Evolutionary conservation across 2,113 vertebrate species (phyloP).

Genomic region (Pomatorhinus ruficollis): DNA sequence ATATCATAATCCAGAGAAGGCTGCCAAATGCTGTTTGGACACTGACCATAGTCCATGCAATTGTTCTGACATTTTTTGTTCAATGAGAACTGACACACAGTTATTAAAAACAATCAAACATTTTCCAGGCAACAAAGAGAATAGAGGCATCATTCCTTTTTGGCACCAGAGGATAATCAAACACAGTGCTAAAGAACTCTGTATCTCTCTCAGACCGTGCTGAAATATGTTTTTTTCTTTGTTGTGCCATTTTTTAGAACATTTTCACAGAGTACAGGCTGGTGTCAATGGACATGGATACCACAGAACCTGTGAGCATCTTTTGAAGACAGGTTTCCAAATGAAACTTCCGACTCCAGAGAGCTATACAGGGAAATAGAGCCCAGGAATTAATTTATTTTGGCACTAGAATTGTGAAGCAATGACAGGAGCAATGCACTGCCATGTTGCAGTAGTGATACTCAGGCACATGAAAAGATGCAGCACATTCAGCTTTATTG

Average conservation of each 20-base stretch:
- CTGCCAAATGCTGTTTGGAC: constrained; percentile 20
- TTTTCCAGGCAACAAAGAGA: not conserved
- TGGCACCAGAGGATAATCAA: not conserved
- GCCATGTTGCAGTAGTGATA: not conserved
- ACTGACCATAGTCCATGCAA: not conserved
- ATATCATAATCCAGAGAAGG: not conserved
- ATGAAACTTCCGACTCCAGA: not conserved
- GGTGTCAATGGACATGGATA: not conserved
- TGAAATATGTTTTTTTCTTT: not conserved
- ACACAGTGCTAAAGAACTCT: not conserved
- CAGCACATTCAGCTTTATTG: not conserved
- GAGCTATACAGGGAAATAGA: not conserved
- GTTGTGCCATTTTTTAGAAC: not conserved
- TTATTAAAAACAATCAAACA: constrained; percentile 33
- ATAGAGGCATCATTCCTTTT: not conserved
- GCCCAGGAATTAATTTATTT: not conserved
- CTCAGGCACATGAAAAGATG: not conserved
- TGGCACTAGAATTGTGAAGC: not conserved
- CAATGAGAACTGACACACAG: constrained; percentile 19
- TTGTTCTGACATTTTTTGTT: constrained; percentile 1
- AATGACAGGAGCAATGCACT: not conserved
- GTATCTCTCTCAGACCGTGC: not conserved
- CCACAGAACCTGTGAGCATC: not conserved
- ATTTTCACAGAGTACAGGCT: not conserved
- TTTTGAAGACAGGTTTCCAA: not conserved